Percentiles rank a stretch among this genome's conserved stretches.
Conservation (phyloP, 1,140 invertebrate species). For the Sinella curviseta region DNA sequence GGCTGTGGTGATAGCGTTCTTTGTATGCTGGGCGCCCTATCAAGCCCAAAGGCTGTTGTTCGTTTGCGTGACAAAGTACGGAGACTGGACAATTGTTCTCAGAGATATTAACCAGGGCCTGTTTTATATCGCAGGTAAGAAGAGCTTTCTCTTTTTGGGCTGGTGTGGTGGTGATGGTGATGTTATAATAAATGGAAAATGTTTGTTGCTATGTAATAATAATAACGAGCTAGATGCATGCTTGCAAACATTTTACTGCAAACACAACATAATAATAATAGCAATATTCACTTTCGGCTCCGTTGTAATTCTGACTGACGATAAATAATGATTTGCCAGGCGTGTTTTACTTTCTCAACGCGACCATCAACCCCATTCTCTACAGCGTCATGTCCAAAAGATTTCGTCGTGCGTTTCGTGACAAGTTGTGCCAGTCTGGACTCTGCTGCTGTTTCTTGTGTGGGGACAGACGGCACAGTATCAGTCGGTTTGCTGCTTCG, state of each 20-base stretch:
- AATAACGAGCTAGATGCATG: no score
- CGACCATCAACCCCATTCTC: constrained; percentile 85
- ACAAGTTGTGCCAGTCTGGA: constrained; percentile 15
- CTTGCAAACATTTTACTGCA: no score
- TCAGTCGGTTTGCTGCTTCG: background rate
- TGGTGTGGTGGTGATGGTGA: background rate
- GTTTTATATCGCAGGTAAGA: constrained; percentile 52
- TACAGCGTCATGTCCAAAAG: constrained; percentile 65
- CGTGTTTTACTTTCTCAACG: constrained; percentile 82
- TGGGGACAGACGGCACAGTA: background rate
- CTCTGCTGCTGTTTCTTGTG: background rate
- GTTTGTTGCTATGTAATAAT: no score
- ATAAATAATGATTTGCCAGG: constrained; percentile 61
- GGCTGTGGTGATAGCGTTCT: constrained; percentile 67
- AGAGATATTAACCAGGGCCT: constrained; percentile 53
- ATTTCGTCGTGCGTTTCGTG: constrained; percentile 12
- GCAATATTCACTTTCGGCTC: background rate
- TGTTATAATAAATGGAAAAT: no score
- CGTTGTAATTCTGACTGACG: background rate
- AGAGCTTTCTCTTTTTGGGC: background rate
- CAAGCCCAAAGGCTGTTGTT: constrained; percentile 52
- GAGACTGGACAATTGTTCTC: constrained; percentile 47
- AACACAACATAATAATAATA: background rate
- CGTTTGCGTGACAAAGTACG: constrained; percentile 51
- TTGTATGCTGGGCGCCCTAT: constrained; percentile 62